Percentiles rank a stretch among this genome's conserved stretches.
Conservation (phyloP, 2,888 invertebrate genomes). For the Microplitis manilae region DNA sequence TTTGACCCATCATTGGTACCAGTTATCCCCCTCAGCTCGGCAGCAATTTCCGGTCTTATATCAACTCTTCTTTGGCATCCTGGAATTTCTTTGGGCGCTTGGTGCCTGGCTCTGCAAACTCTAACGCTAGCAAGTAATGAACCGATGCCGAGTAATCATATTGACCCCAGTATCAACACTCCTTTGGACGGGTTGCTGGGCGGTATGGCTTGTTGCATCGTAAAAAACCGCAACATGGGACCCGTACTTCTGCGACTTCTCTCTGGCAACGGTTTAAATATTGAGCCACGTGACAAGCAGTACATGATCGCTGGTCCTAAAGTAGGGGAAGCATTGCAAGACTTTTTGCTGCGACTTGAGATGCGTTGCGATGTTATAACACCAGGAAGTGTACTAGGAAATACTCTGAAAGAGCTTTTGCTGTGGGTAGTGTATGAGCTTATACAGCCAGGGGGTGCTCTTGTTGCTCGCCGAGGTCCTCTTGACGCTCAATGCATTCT, state of each 20-base stretch:
- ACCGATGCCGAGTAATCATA: slow-evolving; percentile 65
- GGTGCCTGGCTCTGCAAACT: slow-evolving; percentile 85
- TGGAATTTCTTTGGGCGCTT: slow-evolving; percentile 81
- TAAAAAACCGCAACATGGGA: slow-evolving; percentile 79
- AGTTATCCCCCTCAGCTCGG: slow-evolving; percentile 77
- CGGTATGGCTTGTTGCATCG: slow-evolving; percentile 78
- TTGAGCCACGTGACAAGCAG: slow-evolving; percentile 73
- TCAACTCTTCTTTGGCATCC: slow-evolving; percentile 79
- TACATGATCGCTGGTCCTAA: slow-evolving; percentile 81
- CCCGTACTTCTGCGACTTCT: slow-evolving; percentile 79
- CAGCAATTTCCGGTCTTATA: slow-evolving; percentile 79
- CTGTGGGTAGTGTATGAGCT: slow-evolving; percentile 82
- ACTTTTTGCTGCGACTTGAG: slow-evolving; percentile 80
- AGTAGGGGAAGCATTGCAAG: slow-evolving; percentile 81
- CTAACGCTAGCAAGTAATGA: slow-evolving; percentile 82
- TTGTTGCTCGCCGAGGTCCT: slow-evolving; percentile 79
- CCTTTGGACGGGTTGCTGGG: slow-evolving; percentile 69
- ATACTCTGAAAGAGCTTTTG: slow-evolving; percentile 77
- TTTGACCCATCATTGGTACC: slow-evolving; percentile 77
- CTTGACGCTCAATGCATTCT: slow-evolving; percentile 84
- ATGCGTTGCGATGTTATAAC: slow-evolving; percentile 78
- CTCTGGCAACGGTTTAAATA: slow-evolving; percentile 77
- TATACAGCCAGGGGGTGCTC: slow-evolving; percentile 78
- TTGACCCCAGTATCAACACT: slow-evolving; percentile 61
- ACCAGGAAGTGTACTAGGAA: slow-evolving; percentile 74